phyloP scores from a whole-genome alignment of 2,888 invertebrate species.

The Orthosia gracilis region DNA sequence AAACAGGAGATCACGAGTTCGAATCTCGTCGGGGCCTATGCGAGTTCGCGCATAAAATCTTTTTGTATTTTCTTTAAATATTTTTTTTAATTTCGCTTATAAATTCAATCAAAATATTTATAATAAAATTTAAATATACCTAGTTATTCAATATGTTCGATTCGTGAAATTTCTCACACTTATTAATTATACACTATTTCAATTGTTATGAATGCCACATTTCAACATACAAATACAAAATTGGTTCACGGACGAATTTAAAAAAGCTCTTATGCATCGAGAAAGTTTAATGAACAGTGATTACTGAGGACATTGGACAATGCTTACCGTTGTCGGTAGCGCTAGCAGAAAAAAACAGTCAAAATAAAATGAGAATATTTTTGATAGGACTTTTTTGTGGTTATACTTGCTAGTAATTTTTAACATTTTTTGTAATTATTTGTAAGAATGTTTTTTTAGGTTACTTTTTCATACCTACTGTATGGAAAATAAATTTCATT shows the following conservation, averaged over 20 bases:
- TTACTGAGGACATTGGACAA: conserved; percentile 45
- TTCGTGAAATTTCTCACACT: not conserved
- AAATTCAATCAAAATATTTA: not conserved
- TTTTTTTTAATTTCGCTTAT: not conserved
- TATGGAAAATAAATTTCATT: no score
- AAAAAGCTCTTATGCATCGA: conserved; percentile 53
- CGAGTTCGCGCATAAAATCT: conserved; percentile 10
- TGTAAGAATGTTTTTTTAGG: no score
- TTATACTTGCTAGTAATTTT: not conserved
- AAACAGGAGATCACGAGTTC: conserved; percentile 90
- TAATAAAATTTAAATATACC: not conserved
- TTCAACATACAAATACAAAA: conserved; percentile 21
- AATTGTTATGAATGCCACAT: conserved; percentile 4
- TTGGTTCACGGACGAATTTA: conserved; percentile 53
- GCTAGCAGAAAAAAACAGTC: conserved; percentile 31
- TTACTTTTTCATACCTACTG: no score
- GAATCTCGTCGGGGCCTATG: conserved; percentile 89
- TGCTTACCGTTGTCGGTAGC: conserved; percentile 40
- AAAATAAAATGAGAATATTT: not conserved
- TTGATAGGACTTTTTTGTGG: no score
- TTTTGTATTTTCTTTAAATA: conserved; percentile 15
- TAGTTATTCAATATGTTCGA: not conserved
- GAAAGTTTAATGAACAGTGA: conserved; percentile 61
- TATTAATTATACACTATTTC: not conserved
- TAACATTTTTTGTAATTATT: not conserved